Evolutionary conservation across 2,113 vertebrate species (phyloP), one percentile per base, ranked within the genome.

Genomic region (Actenoides lindsayi): DNA sequence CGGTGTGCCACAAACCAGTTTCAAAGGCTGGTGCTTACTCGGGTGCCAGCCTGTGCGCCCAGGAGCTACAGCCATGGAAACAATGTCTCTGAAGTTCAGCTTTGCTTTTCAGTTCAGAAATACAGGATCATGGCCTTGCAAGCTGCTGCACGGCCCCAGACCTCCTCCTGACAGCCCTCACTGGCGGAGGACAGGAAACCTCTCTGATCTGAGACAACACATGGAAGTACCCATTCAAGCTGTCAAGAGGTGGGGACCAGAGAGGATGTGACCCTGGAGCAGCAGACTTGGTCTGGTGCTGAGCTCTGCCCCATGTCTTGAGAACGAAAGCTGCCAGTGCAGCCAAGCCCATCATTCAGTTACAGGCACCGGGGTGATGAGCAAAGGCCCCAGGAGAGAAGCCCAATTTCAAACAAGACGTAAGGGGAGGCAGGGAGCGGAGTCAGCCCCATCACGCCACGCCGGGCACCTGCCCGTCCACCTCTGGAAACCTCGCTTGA

Each of bases 181-280:
- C 50, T 2, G 0, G 56, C 2, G 3, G 8, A 71, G 53, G 67
- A 92, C 93, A 95, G 96, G 93, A 97, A 96, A 63, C 89, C 64
- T 77, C 64, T 17, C 56, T 1, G 2, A 16, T 60, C 37, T 14
- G 63, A 87, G 91, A 95, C 93, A 97, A 92, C 65, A 90, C 8
- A 10, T 89, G 80, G 92, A 96, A 97, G 95, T 77, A 76, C 60
- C 68, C 69, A 5, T 83, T 77, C 39, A 68, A 77, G 75, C 62
- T 31, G 62, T 69, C 27, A 11, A 79, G 91, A 90, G 83, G 90
- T 0, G 13, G 60, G 41, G 74, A 84, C n/a, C 79, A 86, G 79
- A 89, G 77, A 89, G 94, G 94, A 86, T 60, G 69, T 88, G 93
- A 96, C 63, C 91, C 74, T 90, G 1, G 2, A 71, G 79, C 60